Percentiles rank a stretch among this genome's conserved stretches.
These are phyloP conservation scores for Opisthocomus hoazin DNA, from an alignment of 2,113 vertebrate genomes.

Conservation along the genomic window DNA sequence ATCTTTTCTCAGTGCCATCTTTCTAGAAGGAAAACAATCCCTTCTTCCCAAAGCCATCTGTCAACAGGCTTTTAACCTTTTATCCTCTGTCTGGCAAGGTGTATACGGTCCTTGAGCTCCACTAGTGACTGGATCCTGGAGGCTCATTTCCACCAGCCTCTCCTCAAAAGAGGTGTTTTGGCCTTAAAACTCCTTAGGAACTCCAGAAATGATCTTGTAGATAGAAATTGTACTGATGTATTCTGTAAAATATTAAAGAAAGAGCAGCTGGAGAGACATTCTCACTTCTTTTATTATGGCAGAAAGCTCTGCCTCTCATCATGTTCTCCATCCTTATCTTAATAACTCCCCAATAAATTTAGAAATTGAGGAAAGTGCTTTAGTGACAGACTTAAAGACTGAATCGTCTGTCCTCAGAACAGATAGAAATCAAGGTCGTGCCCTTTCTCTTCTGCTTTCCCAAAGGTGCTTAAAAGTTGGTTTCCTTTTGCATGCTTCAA, in stretches of 20 bases:
- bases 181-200: background rate
- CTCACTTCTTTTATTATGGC: background rate
- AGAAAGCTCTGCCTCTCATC: background rate
- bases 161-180: background rate
- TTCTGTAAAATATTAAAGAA: background rate
- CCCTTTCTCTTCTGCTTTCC: background rate
- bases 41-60: background rate
- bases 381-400: background rate
- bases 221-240: background rate
- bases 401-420: background rate
- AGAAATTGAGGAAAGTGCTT: background rate
- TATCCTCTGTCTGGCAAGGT: background rate
- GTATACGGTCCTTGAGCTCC: background rate
- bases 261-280: background rate
- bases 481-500: background rate
- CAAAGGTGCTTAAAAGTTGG: background rate
- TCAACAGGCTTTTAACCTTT: slow-evolving; percentile 1
- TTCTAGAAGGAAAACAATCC: background rate
- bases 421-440: slow-evolving; percentile 33
- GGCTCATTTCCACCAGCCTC: background rate
- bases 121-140: background rate
- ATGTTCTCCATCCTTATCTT: slow-evolving; percentile 5
- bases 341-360: background rate
- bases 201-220: background rate
- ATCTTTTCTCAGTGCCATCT: background rate